Evolutionary conservation across 2,797 vertebrate genomes (phyloP).

Genomic region (Morelia viridis): DNA sequence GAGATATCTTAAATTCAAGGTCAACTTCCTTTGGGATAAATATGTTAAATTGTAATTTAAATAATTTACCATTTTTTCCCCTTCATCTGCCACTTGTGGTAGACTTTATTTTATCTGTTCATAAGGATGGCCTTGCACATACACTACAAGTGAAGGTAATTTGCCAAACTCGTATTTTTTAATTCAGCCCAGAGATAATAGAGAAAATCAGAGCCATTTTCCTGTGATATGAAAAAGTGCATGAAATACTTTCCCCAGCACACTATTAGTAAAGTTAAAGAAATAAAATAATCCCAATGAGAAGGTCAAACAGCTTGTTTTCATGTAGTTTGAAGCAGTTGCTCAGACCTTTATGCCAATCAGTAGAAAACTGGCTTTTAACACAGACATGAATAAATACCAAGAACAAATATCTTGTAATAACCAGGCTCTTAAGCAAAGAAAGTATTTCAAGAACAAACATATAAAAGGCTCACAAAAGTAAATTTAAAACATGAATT

Average conservation of each 20-base stretch:
- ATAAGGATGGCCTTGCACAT: not conserved
- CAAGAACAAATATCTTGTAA: not conserved
- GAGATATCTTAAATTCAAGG: not conserved
- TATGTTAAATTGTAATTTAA: not conserved
- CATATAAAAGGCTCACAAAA: not conserved
- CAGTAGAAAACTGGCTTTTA: conserved; percentile 18
- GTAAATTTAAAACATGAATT: conserved; percentile 26
- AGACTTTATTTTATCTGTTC: not conserved
- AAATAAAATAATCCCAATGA: conserved; percentile 21
- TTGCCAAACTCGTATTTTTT: not conserved
- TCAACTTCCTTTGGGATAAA: not conserved
- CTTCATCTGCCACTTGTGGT: not conserved
- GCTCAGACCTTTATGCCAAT: not conserved
- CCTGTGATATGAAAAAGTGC: not conserved
- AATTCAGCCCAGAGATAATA: not conserved
- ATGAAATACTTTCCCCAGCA: not conserved
- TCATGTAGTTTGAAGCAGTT: conserved; percentile 3
- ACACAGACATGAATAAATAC: conserved; percentile 27
- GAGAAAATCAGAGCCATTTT: not conserved
- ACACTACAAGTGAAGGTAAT: not conserved
- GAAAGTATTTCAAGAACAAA: not conserved
- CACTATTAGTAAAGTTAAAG: conserved; percentile 22
- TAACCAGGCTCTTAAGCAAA: conserved; percentile 10
- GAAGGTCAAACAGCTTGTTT: conserved; percentile 24
- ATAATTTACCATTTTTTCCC: not conserved